These are phyloP conservation scores for Cantharis rufa DNA, from an alignment of 2,888 invertebrate species.

Conservation along the genomic window DNA sequence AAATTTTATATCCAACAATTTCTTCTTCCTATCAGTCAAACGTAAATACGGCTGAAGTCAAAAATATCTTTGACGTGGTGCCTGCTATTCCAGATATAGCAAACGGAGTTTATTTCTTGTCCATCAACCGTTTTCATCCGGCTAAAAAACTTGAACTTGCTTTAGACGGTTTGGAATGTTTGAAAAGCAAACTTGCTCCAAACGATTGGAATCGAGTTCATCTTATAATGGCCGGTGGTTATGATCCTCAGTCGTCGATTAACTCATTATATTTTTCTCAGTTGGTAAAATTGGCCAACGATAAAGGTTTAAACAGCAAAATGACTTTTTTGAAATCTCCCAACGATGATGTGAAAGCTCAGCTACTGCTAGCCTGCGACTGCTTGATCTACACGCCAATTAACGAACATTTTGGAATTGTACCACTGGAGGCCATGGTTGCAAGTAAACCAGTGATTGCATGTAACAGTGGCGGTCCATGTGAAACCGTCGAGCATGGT, in stretches of 20 bases:
- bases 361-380: slow-evolving; percentile 72
- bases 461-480: slow-evolving; percentile 92
- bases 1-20: slow-evolving; percentile 92
- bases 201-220: slow-evolving; percentile 71
- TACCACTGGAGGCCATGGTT: slow-evolving; percentile 98
- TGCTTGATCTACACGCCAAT: slow-evolving; percentile 93
- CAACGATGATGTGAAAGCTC: slow-evolving; percentile 80
- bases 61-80: slow-evolving; percentile 59
- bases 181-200: slow-evolving; percentile 61
- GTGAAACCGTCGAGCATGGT: slow-evolving; percentile 83
- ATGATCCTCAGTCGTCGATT: slow-evolving; percentile 84
- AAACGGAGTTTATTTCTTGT: slow-evolving; percentile 77
- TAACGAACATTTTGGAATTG: slow-evolving; percentile 99
- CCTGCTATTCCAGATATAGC: slow-evolving; percentile 51
- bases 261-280: slow-evolving; percentile 86
- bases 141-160: slow-evolving; percentile 94
- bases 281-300: slow-evolving; percentile 67
- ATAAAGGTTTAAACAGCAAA: slow-evolving; percentile 69
- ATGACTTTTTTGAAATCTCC: slow-evolving; percentile 88
- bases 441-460: slow-evolving; percentile 92
- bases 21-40: slow-evolving; percentile 59
- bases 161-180: slow-evolving; percentile 74
- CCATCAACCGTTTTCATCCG: slow-evolving; percentile 95
- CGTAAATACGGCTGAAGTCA: slow-evolving; percentile 48
- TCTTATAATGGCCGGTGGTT: slow-evolving; percentile 94